Conservation (phyloP, 1,140 invertebrate species). For the Caenorhabditis briggsae region DNA sequence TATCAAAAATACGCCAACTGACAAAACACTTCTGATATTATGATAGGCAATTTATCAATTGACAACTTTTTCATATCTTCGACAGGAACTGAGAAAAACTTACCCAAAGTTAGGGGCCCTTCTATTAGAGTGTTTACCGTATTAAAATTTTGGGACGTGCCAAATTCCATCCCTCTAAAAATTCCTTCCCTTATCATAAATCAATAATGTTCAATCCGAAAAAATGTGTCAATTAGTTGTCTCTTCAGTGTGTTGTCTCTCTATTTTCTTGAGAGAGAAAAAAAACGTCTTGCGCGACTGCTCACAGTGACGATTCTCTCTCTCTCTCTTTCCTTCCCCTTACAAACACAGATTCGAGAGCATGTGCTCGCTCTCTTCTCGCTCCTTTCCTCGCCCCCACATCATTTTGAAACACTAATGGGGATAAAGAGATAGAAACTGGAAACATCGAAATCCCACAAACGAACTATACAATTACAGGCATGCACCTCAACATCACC, state of each 20-base stretch:
- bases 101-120: too few species aligned
- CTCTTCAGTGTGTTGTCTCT: background rate
- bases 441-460: background rate
- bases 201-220: background rate
- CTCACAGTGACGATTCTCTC: background rate
- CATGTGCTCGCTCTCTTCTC: slow-evolving; percentile 42
- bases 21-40: too few species aligned
- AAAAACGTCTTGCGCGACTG: slow-evolving; percentile 32
- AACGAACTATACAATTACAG: background rate
- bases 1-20: too few species aligned
- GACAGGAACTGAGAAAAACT: too few species aligned
- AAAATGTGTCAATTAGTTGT: slow-evolving; percentile 56
- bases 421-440: background rate
- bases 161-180: background rate
- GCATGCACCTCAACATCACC: slow-evolving; percentile 50
- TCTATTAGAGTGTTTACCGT: too few species aligned
- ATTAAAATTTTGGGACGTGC: background rate
- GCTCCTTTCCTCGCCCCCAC: slow-evolving; percentile 28
- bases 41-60: too few species aligned
- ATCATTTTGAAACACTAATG: slow-evolving; percentile 11
- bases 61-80: too few species aligned
- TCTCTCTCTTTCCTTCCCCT: slow-evolving; percentile 4
- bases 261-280: slow-evolving; percentile 4
- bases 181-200: background rate
- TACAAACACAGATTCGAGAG: slow-evolving; percentile 53